A percentile compares a stretch with the other conserved stretches of the same genome.
phyloP scores from a whole-genome alignment of 2,113 vertebrate species.

The Ondatra zibethicus region DNA sequence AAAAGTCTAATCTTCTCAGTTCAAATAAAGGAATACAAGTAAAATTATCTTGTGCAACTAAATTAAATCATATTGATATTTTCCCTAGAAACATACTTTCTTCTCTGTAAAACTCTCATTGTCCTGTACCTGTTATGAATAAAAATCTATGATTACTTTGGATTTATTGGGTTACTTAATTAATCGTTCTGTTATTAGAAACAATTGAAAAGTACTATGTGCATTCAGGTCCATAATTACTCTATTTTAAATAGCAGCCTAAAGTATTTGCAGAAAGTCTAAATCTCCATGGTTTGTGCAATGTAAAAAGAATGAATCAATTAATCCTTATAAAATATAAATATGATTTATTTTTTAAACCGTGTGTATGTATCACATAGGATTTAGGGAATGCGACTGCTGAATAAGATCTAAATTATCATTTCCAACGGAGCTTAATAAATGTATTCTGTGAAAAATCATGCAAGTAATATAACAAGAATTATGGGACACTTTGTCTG shows the following conservation, averaged over 20 bases:
- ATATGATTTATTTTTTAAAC: neutral
- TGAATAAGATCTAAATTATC: neutral
- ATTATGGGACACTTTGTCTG: neutral
- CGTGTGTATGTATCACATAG: neutral
- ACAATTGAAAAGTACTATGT: conserved; percentile 18
- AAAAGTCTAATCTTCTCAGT: neutral
- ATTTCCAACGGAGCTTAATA: neutral
- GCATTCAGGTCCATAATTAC: neutral
- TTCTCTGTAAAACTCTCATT: neutral
- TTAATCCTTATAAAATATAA: neutral
- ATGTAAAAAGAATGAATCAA: conserved; percentile 2
- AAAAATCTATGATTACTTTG: neutral
- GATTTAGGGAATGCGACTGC: neutral
- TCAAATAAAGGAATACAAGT: neutral
- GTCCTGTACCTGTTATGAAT: neutral
- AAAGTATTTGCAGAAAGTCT: neutral
- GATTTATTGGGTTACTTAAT: conserved; percentile 34
- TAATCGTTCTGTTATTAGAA: conserved; percentile 18
- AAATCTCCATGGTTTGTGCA: neutral
- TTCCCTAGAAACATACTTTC: neutral
- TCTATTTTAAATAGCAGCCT: neutral
- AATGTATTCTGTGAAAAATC: neutral
- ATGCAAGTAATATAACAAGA: neutral
- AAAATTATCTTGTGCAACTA: neutral
- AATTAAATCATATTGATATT: neutral